Evolutionary conservation across 2,113 vertebrate genomes (phyloP), one percentile per base, ranked within the genome.

Genomic region (Strix aluco): DNA sequence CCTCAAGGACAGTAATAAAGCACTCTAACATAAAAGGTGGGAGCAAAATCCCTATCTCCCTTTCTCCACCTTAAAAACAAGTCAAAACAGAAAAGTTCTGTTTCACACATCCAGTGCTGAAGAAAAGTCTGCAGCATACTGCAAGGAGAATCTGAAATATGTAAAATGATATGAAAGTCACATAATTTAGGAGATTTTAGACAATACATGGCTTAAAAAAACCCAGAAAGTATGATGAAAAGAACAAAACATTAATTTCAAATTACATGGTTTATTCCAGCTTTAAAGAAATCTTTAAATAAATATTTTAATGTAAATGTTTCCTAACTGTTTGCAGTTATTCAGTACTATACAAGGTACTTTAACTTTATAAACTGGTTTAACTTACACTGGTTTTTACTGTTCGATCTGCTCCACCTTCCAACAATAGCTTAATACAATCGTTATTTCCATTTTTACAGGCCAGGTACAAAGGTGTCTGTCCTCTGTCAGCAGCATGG

Each of bases 381-480:
- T 72, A 81, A 98, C 99, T 98, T 95, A 99, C 99, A 38, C 90
- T 93, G 81, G 98, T 98, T 97, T 97, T 96, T 90, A 96, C 57
- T 26, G 97, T 98, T 97, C 98, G 97, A 78, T 99, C 98, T 7
- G 98, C 98, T 97, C 98, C 98, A 92, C 98, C 94, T 90, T 98
- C 98, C 98, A 99, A 96, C 96, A 99, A 98, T 29, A 98, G 93
- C 91, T 97, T 98, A 89, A 99, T 97, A 94, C 98, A 99, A 96
- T 99, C 97, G 26, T 97, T 95, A 82, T 97, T 97, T 97, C 99
- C 99, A 12, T 98, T 98, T 97, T 98, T 98, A 96, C 99, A 98
- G 96, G 99, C 98, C 97, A 99, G 96, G 96, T 98, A 98, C 62
- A 99, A 98, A 92, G 99, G 97, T 71, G 99, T 99, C 96, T 98